Evolutionary conservation across 2,113 vertebrate genomes (phyloP).

Genomic region (Limnothrissa miodon): DNA sequence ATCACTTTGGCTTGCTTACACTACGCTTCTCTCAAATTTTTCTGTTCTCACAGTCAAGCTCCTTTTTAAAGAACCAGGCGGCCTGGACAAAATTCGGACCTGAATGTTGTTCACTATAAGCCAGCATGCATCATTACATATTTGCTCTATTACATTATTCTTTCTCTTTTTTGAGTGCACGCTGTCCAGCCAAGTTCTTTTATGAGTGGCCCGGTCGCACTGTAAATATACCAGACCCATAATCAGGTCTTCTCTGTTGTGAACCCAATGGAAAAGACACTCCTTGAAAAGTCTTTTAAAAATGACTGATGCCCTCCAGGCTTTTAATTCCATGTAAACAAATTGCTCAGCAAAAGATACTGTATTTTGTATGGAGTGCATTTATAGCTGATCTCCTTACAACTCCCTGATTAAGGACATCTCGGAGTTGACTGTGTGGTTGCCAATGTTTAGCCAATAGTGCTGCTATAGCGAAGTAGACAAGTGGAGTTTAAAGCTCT

Average conservation of each 20-base stretch:
- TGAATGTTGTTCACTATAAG: constrained; percentile 5
- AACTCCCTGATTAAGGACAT: constrained; percentile 46
- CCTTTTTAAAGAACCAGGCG: not conserved
- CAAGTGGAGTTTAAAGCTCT: not conserved
- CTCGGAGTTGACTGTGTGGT: constrained; percentile 45
- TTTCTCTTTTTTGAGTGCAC: not conserved
- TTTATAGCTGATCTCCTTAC: constrained; percentile 43
- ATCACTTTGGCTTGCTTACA: not conserved
- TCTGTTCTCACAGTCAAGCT: constrained; percentile 13
- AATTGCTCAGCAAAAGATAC: constrained; percentile 42
- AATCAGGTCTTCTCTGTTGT: not conserved
- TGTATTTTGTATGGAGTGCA: constrained; percentile 31
- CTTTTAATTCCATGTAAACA: constrained; percentile 38
- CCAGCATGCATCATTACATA: constrained; percentile 3
- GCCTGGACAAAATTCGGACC: not conserved
- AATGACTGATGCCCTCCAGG: constrained; percentile 21
- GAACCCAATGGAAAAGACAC: not conserved
- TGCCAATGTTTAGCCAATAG: constrained; percentile 28
- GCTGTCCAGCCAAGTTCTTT: constrained; percentile 15
- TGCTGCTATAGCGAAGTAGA: constrained; percentile 7
- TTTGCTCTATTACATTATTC: constrained; percentile 7
- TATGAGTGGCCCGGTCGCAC: not conserved
- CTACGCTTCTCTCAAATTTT: not conserved
- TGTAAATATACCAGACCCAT: constrained; percentile 13
- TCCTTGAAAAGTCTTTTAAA: constrained; percentile 19